These are phyloP conservation scores for Menura novaehollandiae DNA, from an alignment of 2,113 vertebrate species.

Conservation along the genomic window DNA sequence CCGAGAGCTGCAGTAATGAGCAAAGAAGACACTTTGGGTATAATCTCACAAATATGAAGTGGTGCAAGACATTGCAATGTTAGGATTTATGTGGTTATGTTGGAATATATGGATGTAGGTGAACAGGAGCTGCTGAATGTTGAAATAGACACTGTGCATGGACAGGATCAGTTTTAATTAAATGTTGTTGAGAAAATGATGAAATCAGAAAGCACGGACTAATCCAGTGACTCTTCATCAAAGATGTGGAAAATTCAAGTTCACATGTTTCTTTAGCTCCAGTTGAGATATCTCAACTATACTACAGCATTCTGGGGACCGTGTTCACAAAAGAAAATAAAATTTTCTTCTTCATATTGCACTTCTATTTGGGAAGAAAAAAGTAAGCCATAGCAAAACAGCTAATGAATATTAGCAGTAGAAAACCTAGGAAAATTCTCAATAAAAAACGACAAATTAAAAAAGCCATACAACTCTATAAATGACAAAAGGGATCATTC, in stretches of 20 bases:
- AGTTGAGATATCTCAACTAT: neutral
- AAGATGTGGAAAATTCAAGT: neutral
- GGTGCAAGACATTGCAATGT: rapidly evolving
- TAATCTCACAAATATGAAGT: neutral
- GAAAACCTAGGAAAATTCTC: neutral
- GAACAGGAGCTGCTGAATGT: neutral
- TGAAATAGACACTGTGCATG: neutral
- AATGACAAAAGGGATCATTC: neutral
- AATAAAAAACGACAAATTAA: neutral
- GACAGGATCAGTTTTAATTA: neutral
- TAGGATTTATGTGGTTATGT: neutral
- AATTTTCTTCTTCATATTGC: neutral
- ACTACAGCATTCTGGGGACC: neutral
- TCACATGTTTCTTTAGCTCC: neutral
- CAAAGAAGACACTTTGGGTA: neutral
- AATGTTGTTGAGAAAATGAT: neutral
- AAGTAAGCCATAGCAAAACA: neutral
- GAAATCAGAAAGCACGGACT: neutral
- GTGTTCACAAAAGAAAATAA: neutral
- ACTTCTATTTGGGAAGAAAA: neutral
- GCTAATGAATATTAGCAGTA: neutral
- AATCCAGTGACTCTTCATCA: neutral
- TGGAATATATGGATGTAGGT: neutral
- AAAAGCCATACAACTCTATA: neutral
- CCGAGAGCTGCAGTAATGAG: neutral